Evolutionary conservation across 2,888 invertebrate species (phyloP).

Genomic region (Apocheima hispidaria): DNA sequence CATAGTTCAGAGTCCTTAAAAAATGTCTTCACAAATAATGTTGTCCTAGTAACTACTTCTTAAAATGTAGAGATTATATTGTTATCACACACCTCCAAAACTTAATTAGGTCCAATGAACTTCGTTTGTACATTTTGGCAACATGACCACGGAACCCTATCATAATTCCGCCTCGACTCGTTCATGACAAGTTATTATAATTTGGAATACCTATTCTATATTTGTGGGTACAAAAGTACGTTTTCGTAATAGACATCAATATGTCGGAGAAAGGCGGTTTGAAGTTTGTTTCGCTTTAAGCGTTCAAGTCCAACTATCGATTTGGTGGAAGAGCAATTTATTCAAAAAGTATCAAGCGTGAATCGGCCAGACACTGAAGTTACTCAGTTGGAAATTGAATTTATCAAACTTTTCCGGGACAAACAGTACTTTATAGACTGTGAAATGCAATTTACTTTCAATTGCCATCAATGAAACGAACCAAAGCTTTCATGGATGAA

Average conservation of each 20-base stretch:
- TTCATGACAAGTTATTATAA: too few species aligned
- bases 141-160: too few species aligned
- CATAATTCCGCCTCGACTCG: too few species aligned
- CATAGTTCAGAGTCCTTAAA: too few species aligned
- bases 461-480: conserved; percentile 69
- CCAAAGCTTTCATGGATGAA: conserved; percentile 36
- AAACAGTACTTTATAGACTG: conserved; percentile 82
- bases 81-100: too few species aligned
- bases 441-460: conserved; percentile 81
- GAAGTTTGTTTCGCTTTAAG: conserved; percentile 27
- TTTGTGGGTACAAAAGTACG: not conserved
- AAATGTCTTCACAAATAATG: too few species aligned
- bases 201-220: too few species aligned
- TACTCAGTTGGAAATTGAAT: conserved; percentile 81
- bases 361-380: conserved; percentile 78
- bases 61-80: too few species aligned
- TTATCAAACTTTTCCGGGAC: conserved; percentile 82
- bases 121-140: too few species aligned
- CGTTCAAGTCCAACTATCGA: conserved; percentile 69
- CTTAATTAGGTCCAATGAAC: too few species aligned
- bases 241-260: conserved; percentile 24
- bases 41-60: too few species aligned
- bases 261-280: conserved; percentile 34
- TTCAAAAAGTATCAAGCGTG: conserved; percentile 81
- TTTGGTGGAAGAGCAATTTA: conserved; percentile 75